Percentiles rank a stretch among this genome's conserved stretches.
Evolutionary conservation across 2,888 invertebrate genomes (phyloP).

Genomic region (Sarcophaga rosellei): DNA sequence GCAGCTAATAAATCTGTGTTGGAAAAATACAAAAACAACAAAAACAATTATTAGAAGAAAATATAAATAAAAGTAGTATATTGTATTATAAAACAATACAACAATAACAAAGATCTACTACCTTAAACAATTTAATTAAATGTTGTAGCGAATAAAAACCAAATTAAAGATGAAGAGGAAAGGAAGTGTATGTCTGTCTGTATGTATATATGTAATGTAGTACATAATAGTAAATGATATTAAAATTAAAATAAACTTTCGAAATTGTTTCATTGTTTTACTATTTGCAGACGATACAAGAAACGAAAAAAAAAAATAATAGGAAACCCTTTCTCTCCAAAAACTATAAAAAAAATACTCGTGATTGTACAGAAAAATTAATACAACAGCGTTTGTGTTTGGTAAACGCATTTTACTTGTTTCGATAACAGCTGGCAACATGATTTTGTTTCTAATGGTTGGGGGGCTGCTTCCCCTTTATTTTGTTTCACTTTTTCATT

Average conservation of each 20-base stretch:
- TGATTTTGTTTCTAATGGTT: not conserved
- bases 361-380: too few relatives aligned
- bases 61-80: conserved; percentile 25
- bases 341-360: too few relatives aligned
- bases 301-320: not conserved
- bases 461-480: not conserved
- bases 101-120: not conserved
- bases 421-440: conserved; percentile 20
- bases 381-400: too few relatives aligned
- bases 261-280: conserved; percentile 46
- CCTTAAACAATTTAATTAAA: conserved; percentile 56
- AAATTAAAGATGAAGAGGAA: conserved; percentile 23
- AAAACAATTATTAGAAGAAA: conserved; percentile 28
- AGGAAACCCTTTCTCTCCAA: conserved; percentile 42
- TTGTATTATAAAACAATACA: conserved; percentile 41
- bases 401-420: conserved; percentile 47
- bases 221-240: conserved; percentile 7
- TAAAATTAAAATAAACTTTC: conserved; percentile 50
- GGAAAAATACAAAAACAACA: conserved; percentile 37
- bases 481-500: conserved; percentile 9
- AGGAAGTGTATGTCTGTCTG: too few relatives aligned
- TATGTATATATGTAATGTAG: too few relatives aligned
- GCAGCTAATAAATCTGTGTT: conserved; percentile 81
- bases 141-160: conserved; percentile 22
- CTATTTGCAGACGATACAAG: conserved; percentile 6